These are phyloP conservation scores for Talpa occidentalis DNA, from an alignment of 2,113 vertebrate genomes.

Conservation along the genomic window DNA sequence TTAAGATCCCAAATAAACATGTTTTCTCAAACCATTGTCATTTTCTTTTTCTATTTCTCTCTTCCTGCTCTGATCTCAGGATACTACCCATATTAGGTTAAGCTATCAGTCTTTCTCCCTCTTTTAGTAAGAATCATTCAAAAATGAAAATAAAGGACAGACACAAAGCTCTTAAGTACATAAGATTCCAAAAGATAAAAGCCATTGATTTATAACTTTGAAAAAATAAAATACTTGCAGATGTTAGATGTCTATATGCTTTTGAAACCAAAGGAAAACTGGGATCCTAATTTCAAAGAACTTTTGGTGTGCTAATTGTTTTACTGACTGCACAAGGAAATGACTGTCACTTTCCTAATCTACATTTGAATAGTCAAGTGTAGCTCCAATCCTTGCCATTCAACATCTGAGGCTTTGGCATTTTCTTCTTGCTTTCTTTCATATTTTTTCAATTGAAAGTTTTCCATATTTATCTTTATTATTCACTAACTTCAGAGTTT, in stretches of 20 bases:
- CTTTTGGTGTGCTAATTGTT: constrained; percentile 54
- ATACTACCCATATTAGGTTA: neutral
- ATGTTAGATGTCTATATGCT: constrained; percentile 57
- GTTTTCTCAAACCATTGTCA: neutral
- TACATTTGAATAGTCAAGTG: constrained; percentile 59
- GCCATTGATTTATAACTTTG: constrained; percentile 44
- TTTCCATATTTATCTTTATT: neutral
- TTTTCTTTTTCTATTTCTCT: neutral
- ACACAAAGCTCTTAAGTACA: constrained; percentile 12
- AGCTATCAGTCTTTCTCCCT: neutral
- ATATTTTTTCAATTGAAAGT: neutral
- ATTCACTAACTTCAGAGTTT: neutral
- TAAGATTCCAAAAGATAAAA: constrained; percentile 51
- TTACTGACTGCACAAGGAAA: constrained; percentile 55
- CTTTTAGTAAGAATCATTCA: neutral
- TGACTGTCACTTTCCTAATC: constrained; percentile 59
- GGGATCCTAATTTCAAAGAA: constrained; percentile 39
- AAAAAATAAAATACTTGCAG: constrained; percentile 60
- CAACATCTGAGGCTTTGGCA: neutral
- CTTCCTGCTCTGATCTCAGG: neutral
- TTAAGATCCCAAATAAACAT: neutral
- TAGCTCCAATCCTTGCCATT: constrained; percentile 23
- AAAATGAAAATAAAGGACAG: constrained; percentile 11
- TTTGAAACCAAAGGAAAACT: constrained; percentile 56
- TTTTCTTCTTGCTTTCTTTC: neutral